phyloP scores from a whole-genome alignment of 2,113 vertebrate genomes.

The Pelobates fuscus region DNA sequence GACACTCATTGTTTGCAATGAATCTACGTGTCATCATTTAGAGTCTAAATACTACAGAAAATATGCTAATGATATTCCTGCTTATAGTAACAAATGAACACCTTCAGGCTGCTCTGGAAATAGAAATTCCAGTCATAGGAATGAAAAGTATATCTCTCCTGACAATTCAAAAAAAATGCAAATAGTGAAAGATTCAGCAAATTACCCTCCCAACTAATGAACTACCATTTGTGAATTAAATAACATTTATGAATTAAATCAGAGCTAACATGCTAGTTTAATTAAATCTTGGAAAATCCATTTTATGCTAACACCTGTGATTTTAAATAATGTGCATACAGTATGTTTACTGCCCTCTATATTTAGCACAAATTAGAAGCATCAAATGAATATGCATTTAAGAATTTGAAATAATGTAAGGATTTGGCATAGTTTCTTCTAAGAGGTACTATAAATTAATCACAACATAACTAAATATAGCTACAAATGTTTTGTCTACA shows the following conservation, averaged over 20 bases:
- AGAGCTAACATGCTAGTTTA: constrained; percentile 39
- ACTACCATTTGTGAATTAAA: constrained; percentile 42
- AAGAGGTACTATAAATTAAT: background rate
- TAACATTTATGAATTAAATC: constrained; percentile 37
- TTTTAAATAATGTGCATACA: constrained; percentile 40
- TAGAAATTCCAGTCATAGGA: constrained; percentile 41
- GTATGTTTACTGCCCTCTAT: constrained; percentile 40
- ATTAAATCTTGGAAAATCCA: constrained; percentile 37
- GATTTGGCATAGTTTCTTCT: background rate
- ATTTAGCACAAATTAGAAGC: constrained; percentile 21
- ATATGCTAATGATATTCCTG: constrained; percentile 43
- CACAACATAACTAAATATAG: background rate
- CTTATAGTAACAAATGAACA: constrained; percentile 38
- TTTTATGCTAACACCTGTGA: constrained; percentile 36
- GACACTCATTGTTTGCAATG: constrained; percentile 45
- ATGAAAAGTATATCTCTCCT: constrained; percentile 26
- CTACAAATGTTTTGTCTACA: too few relatives aligned
- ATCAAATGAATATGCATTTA: constrained; percentile 12
- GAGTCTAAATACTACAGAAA: constrained; percentile 37
- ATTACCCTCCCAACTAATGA: constrained; percentile 20
- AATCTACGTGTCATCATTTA: constrained; percentile 28
- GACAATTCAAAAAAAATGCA: constrained; percentile 11
- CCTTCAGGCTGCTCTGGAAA: constrained; percentile 46
- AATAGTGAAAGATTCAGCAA: constrained; percentile 26
- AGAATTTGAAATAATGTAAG: constrained; percentile 23